Conservation (phyloP, 2,113 vertebrate species). For the Cyanoramphus novaezelandiae region DNA sequence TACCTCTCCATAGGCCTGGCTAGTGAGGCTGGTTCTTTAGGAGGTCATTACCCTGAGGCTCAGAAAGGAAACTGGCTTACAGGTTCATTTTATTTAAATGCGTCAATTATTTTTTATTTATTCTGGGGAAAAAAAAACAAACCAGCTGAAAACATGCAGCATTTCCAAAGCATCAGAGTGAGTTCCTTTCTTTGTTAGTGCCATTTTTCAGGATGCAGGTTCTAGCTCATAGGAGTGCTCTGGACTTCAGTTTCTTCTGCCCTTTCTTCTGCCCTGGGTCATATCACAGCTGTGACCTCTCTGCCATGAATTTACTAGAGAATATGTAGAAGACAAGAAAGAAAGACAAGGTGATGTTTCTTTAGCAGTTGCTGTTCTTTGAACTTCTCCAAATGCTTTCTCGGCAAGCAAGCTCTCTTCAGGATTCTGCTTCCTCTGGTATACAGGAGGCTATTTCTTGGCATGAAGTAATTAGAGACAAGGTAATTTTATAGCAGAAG, state of each 20-base stretch:
- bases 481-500: neutral
- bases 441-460: neutral
- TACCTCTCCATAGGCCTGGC: neutral
- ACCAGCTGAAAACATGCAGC: neutral
- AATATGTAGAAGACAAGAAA: neutral
- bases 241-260: neutral
- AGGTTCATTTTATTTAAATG: neutral
- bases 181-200: neutral
- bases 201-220: neutral
- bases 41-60: neutral
- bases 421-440: neutral
- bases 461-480: neutral
- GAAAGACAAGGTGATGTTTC: neutral
- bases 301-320: neutral
- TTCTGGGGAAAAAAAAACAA: accelerated
- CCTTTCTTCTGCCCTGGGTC: neutral
- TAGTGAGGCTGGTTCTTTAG: neutral
- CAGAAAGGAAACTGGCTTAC: neutral
- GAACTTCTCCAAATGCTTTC: neutral
- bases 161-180: neutral
- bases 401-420: neutral
- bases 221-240: neutral
- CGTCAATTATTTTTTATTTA: neutral
- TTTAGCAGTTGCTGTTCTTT: neutral
- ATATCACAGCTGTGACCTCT: neutral